A percentile compares a stretch with the other conserved stretches of the same genome.
phyloP scores from a whole-genome alignment of 2,113 vertebrate genomes.

The Paedocypris sp. region DNA sequence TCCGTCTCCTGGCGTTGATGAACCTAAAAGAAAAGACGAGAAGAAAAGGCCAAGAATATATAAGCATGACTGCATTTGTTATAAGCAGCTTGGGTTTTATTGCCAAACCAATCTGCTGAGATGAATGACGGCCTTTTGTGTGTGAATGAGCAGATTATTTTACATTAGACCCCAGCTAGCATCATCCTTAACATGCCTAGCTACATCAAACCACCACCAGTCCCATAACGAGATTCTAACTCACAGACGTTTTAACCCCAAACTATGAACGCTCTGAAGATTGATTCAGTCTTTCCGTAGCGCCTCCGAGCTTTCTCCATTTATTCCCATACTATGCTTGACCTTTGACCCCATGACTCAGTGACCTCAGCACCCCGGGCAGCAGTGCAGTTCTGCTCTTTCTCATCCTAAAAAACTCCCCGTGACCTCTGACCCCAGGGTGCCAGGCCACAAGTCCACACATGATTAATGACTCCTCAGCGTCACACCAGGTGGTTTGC shows the following conservation, averaged over 20 bases:
- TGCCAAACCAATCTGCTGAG: no score
- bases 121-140: no score
- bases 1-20: slow-evolving; percentile 93
- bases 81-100: no score
- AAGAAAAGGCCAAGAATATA: neutral
- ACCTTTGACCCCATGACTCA: slow-evolving; percentile 45
- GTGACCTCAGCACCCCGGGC: slow-evolving; percentile 37
- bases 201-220: no score
- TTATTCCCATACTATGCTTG: slow-evolving; percentile 44
- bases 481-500: slow-evolving; percentile 61
- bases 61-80: no score
- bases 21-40: slow-evolving; percentile 64
- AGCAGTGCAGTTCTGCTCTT: slow-evolving; percentile 43
- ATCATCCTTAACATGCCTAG: no score
- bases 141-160: no score
- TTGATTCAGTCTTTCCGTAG: no score
- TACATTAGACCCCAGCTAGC: no score
- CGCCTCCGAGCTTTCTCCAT: slow-evolving; percentile 32
- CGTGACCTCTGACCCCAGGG: slow-evolving; percentile 66
- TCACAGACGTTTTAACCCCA: no score
- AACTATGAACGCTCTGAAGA: no score
- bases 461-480: slow-evolving; percentile 82
- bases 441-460: slow-evolving; percentile 64
- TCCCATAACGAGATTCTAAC: no score
- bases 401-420: slow-evolving; percentile 46